Conservation (phyloP, 2,113 vertebrate species). For the Cephalophus harveyi region DNA sequence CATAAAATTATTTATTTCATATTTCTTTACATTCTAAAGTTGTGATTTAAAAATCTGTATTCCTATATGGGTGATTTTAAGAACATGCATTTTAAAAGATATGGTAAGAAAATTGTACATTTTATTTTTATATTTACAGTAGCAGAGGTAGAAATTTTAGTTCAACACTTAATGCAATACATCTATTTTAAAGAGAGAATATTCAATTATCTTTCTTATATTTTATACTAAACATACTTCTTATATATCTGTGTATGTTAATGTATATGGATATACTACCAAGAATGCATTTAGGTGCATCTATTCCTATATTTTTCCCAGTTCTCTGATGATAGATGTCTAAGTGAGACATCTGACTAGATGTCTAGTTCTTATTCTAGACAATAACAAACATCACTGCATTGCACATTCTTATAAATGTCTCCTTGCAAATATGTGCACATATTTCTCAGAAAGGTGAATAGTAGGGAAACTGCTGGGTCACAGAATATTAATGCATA, state of each 20-base stretch:
- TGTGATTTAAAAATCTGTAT: neutral
- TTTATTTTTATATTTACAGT: neutral
- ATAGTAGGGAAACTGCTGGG: neutral
- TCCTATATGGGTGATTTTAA: neutral
- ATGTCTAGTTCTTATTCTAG: neutral
- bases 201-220: neutral
- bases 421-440: neutral
- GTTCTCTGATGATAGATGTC: neutral
- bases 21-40: neutral
- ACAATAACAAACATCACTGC: neutral
- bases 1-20: neutral
- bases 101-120: neutral
- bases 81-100: neutral
- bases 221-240: neutral
- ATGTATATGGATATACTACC: neutral
- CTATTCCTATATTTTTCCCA: neutral
- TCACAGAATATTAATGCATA: neutral
- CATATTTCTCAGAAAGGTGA: neutral
- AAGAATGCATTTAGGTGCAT: neutral
- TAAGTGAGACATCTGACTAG: neutral
- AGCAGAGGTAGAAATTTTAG: neutral
- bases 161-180: neutral
- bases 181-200: neutral
- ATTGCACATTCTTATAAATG: neutral
- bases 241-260: neutral